Evolutionary conservation across 2,113 vertebrate genomes (phyloP), one percentile per base, ranked within the genome.

Genomic region (Columbina picui): DNA sequence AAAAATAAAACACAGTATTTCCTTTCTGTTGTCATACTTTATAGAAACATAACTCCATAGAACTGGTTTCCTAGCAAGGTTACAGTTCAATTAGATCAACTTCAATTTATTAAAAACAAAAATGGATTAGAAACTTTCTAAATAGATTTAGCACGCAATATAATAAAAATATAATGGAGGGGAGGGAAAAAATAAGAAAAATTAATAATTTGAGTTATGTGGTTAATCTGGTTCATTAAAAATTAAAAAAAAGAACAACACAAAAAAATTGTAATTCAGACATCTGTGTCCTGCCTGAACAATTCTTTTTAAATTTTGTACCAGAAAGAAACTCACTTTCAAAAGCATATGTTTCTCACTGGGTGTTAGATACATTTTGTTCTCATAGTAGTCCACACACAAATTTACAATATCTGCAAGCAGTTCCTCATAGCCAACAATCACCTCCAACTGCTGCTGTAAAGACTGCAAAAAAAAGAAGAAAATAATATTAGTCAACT

Each of bases 351-450:
- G 99, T 53, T 99, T 99, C 96, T 99, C 99, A 45, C 97, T 98
- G 89, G 99, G 99, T 0, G 99, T 99, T 92, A 99, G 97, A 95
- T 99, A 99, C 99, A 99, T 99, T 97, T 99, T 99, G 97, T 99
- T 99, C 93, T 99, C 99, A 17, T 99, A 99, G 97, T 99, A 99
- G 83, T 99, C 99, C 34, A 99, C 98, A 30, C 99, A 99, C 91
- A 99, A 97, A 97, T 99, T 99, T 79, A 99, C 99, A 25, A 99
- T 99, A 95, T 99, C 99, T 7, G 99, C 99, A 91, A 99, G 98
- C 60, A 99, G 98, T 87, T 99, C 99, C 56, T 99, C 99, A 6
- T 99, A 99, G 75, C 99, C 99, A 45, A 98, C 97, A 38, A 99
- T 99, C 88, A 99, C 99, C 80, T 99, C 99, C 59, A 99, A 97